These are phyloP conservation scores for Calidris pygmaea DNA, from an alignment of 2,113 vertebrate genomes.

Conservation along the genomic window DNA sequence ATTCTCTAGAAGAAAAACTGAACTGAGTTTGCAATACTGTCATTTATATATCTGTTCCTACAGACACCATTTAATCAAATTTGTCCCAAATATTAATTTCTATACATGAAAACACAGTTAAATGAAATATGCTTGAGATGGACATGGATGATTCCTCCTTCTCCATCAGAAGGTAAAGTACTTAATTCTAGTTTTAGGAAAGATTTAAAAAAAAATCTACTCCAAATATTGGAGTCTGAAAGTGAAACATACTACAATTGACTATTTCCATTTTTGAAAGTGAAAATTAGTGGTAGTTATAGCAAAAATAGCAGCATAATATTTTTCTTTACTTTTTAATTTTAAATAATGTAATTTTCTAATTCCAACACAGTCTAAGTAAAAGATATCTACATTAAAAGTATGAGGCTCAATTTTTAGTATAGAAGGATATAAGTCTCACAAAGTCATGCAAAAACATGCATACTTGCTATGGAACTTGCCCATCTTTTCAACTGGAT, in stretches of 20 bases:
- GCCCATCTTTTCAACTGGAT: neutral
- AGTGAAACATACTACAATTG: neutral
- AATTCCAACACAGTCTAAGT: neutral
- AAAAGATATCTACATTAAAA: neutral
- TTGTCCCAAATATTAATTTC: neutral
- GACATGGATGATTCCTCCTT: neutral
- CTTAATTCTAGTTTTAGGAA: neutral
- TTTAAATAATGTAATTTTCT: neutral
- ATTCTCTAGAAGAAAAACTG: neutral
- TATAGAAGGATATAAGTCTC: neutral
- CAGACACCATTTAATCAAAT: neutral
- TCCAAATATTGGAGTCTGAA: neutral
- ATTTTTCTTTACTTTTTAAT: neutral
- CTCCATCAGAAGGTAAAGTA: neutral
- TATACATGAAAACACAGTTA: neutral
- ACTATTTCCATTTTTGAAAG: neutral
- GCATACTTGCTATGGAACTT: neutral
- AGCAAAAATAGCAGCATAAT: neutral
- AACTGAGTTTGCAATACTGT: neutral
- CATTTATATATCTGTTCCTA: neutral
- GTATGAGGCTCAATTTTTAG: neutral
- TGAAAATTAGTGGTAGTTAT: neutral
- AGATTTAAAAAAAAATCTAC: neutral
- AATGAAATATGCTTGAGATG: neutral
- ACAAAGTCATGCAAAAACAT: fast-evolving